Percentiles rank a stretch among this genome's conserved stretches.
Evolutionary conservation across 2,888 invertebrate species (phyloP).

Genomic region (Reticulitermes lucifugus): DNA sequence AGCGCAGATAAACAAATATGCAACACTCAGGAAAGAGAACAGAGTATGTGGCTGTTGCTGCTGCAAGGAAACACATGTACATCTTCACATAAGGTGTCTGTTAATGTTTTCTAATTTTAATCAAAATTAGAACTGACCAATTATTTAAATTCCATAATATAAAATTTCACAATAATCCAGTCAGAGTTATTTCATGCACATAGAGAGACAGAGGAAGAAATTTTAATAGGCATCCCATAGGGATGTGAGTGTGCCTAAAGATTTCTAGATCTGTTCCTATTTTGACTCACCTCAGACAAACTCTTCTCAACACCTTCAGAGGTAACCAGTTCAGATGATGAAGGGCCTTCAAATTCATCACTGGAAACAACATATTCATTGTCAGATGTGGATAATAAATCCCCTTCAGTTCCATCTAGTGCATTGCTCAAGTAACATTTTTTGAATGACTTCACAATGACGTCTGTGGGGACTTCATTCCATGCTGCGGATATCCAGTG

Average conservation of each 20-base stretch:
- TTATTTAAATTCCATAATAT: too few relatives aligned
- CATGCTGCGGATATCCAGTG: conserved; percentile 13
- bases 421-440: conserved; percentile 5
- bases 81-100: too few relatives aligned
- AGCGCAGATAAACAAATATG: too few relatives aligned
- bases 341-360: neutral
- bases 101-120: too few relatives aligned
- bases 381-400: neutral
- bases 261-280: neutral
- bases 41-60: too few relatives aligned
- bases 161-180: too few relatives aligned
- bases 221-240: too few relatives aligned
- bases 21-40: too few relatives aligned
- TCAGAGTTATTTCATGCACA: too few relatives aligned
- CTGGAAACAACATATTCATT: neutral
- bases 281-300: neutral
- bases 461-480: neutral
- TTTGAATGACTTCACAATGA: neutral
- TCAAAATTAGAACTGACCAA: too few relatives aligned
- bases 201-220: too few relatives aligned
- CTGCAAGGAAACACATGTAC: too few relatives aligned
- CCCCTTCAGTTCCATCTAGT: neutral
- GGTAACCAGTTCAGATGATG: neutral
- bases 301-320: neutral
- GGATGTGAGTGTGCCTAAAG: neutral